A percentile compares a stretch with the other conserved stretches of the same genome.
phyloP scores from a whole-genome alignment of 2,888 invertebrate species.

The Encarsia formosa region DNA sequence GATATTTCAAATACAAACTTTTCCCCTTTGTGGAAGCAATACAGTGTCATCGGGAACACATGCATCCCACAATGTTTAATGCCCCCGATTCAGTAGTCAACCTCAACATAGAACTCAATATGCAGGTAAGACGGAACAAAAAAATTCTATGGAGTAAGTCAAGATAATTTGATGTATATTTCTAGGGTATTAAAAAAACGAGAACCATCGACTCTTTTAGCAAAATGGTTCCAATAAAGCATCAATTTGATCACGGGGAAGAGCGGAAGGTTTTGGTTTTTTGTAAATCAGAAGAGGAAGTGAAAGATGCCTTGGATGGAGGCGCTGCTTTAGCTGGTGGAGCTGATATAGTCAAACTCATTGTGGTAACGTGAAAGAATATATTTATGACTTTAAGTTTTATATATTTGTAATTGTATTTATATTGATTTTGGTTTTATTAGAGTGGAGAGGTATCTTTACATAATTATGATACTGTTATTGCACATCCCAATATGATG shows the following conservation, averaged over 20 bases:
- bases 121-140: constrained; percentile 55
- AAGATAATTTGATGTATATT: constrained; percentile 7
- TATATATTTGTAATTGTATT: not conserved
- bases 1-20: constrained; percentile 56
- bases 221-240: constrained; percentile 63
- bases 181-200: constrained; percentile 51
- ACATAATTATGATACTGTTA: constrained; percentile 67
- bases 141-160: not conserved
- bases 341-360: constrained; percentile 68
- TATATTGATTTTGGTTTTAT: no score
- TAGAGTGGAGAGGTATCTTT: constrained; percentile 59
- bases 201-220: constrained; percentile 68
- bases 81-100: constrained; percentile 66
- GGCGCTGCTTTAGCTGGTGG: constrained; percentile 75
- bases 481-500: constrained; percentile 77
- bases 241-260: constrained; percentile 67
- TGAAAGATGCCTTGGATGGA: constrained; percentile 60
- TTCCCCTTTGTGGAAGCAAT: constrained; percentile 75
- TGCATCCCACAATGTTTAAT: constrained; percentile 80
- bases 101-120: constrained; percentile 74
- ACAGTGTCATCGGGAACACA: constrained; percentile 71
- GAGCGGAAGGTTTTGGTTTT: constrained; percentile 70
- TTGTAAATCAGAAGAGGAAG: constrained; percentile 63
- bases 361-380: constrained; percentile 58
- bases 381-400: not conserved